phyloP scores from a whole-genome alignment of 2,797 vertebrate genomes.

The Valencia hispanica region DNA sequence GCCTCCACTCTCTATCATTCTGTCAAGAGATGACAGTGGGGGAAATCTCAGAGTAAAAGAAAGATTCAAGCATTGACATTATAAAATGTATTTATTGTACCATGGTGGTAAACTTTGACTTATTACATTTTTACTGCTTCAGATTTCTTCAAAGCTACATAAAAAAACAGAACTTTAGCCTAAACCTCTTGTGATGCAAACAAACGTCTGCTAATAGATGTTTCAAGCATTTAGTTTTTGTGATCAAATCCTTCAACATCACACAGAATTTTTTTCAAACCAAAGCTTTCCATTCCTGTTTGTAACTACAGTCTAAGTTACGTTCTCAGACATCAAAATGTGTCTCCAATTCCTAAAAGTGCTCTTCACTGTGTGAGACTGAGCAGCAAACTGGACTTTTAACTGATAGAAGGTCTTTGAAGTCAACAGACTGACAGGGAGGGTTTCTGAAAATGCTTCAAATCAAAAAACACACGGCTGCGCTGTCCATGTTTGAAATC shows the following conservation, averaged over 20 bases:
- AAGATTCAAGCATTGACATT: constrained; percentile 65
- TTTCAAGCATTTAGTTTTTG: not conserved
- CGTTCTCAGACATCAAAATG: not conserved
- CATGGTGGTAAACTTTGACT: not conserved
- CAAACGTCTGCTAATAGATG: not conserved
- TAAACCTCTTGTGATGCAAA: not conserved
- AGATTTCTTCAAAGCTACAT: not conserved
- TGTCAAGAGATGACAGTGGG: constrained; percentile 9
- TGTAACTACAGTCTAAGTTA: not conserved
- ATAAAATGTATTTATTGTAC: not conserved
- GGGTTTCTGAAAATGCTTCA: not conserved
- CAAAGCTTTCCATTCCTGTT: not conserved
- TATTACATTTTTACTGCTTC: not conserved
- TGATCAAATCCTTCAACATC: not conserved
- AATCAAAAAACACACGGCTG: not conserved
- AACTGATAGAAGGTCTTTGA: constrained; percentile 2
- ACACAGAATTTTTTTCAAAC: not conserved
- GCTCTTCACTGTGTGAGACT: not conserved
- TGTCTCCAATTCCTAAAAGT: not conserved
- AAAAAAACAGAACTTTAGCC: not conserved
- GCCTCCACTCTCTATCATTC: constrained; percentile 67
- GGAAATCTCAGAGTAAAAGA: constrained; percentile 71
- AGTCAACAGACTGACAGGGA: not conserved
- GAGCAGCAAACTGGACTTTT: not conserved
- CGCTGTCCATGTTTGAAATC: constrained; percentile 1